These are phyloP conservation scores for Rhinolophus sinicus DNA, from an alignment of 2,113 vertebrate genomes.

Conservation along the genomic window DNA sequence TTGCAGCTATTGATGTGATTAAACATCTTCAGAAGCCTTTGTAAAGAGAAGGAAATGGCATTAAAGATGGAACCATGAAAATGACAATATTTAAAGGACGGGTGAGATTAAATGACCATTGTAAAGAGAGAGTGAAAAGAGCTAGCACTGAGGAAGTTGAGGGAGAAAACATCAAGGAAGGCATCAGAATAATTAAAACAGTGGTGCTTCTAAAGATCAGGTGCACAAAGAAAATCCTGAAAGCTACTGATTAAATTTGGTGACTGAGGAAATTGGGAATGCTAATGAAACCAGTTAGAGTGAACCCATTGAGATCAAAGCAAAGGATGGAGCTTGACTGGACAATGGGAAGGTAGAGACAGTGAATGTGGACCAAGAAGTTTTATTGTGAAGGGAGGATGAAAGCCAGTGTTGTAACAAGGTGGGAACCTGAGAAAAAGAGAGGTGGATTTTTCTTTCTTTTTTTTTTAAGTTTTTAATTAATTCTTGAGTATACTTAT, in stretches of 20 bases:
- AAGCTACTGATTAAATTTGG: neutral
- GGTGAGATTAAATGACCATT: neutral
- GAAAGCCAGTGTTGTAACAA: neutral
- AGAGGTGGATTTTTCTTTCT: neutral
- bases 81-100: neutral
- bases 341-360: neutral
- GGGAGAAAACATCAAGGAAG: neutral
- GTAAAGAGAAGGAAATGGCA: neutral
- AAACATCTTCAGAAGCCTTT: neutral
- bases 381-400: neutral
- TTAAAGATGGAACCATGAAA: neutral
- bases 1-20: neutral
- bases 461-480: neutral
- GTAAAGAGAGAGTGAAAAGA: neutral
- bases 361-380: neutral
- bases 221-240: neutral
- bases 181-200: neutral
- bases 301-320: neutral
- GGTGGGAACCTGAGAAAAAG: neutral
- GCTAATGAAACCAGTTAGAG: neutral
- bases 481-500: neutral
- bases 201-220: neutral
- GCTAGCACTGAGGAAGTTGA: neutral
- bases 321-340: neutral
- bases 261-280: neutral